Evolutionary conservation across 2,797 vertebrate species (phyloP).

Genomic region (Sorex maritimensis): DNA sequence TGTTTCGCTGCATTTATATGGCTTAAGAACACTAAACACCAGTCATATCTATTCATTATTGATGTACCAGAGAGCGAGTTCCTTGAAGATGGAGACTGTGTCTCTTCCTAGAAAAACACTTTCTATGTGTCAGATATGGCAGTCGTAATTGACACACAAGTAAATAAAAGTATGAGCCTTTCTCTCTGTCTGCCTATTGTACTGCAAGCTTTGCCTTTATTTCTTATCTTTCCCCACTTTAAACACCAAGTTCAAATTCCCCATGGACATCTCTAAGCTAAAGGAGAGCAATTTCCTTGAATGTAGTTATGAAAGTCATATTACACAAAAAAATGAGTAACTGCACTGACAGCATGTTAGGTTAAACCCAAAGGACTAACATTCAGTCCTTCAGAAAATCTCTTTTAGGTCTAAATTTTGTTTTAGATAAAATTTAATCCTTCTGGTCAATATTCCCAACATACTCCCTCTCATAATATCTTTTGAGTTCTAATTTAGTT

Average conservation of each 20-base stretch:
- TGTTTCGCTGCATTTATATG: background rate
- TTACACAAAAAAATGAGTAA: conserved; percentile 34
- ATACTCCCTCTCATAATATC: background rate
- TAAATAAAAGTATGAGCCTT: background rate
- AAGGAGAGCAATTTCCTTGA: conserved; percentile 21
- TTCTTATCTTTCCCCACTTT: background rate
- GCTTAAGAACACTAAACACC: conserved; percentile 17
- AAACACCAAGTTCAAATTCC: background rate
- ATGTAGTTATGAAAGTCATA: conserved; percentile 41
- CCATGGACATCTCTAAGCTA: background rate
- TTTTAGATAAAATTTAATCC: background rate
- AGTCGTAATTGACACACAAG: background rate
- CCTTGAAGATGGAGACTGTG: background rate
- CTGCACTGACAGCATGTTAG: background rate
- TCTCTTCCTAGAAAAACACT: background rate
- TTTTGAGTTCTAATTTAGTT: background rate
- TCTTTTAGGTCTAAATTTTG: background rate
- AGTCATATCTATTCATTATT: background rate
- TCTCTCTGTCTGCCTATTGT: background rate
- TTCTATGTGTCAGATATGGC: background rate
- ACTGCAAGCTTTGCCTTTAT: conserved; percentile 39
- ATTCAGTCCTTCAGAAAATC: background rate
- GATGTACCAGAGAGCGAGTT: background rate
- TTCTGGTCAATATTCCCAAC: background rate
- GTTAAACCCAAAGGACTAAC: background rate